phyloP scores from a whole-genome alignment of 2,797 vertebrate species.

The Austrolebias charrua region DNA sequence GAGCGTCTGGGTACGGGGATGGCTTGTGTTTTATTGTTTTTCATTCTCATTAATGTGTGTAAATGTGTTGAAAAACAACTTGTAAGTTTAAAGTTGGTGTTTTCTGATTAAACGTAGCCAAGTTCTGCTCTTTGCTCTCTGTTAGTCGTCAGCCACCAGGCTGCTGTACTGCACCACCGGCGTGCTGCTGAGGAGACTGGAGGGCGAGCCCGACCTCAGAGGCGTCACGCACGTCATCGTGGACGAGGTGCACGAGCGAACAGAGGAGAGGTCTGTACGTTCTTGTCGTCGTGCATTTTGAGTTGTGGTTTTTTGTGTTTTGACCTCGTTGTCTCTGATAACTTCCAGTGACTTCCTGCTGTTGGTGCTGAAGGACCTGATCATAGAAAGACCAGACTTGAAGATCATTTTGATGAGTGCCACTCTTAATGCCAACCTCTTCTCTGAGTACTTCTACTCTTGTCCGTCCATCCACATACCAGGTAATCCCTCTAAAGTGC shows the following conservation, averaged over 20 bases:
- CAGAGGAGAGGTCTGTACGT: constrained; percentile 91
- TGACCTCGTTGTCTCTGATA: background rate
- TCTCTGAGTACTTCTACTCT: constrained; percentile 91
- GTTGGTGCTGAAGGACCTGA: constrained; percentile 92
- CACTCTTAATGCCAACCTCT: constrained; percentile 92
- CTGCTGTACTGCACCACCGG: constrained; percentile 96
- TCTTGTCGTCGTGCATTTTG: background rate
- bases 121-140: background rate
- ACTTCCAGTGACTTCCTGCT: constrained; percentile 91
- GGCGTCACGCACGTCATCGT: constrained; percentile 92
- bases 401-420: constrained; percentile 97
- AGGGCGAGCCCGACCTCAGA: constrained; percentile 86
- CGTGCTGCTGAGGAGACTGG: constrained; percentile 90
- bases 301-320: background rate
- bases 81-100: too few relatives aligned
- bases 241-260: constrained; percentile 97
- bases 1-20: constrained; percentile 84
- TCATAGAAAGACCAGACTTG: constrained; percentile 86
- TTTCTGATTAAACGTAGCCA: too few relatives aligned
- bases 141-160: constrained; percentile 89
- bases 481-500: constrained; percentile 71
- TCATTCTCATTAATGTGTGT: too few relatives aligned
- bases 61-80: too few relatives aligned
- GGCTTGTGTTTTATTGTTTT: too few relatives aligned
- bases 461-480: constrained; percentile 91